Evolutionary conservation across 2,888 invertebrate genomes (phyloP).

Genomic region (Tenodera sinensis): DNA sequence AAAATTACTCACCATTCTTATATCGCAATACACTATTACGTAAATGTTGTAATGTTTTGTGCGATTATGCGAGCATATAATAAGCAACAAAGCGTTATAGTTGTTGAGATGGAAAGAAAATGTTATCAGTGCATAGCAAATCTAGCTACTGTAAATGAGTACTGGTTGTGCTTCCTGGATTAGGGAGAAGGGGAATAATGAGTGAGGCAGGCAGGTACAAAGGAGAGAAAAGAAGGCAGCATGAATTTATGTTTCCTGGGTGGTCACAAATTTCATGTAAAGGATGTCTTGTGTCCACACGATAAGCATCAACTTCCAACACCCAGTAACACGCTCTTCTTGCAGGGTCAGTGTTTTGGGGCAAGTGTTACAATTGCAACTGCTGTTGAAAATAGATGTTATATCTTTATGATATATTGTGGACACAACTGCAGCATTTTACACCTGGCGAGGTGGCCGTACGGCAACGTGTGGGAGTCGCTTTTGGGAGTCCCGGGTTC

Average conservation of each 20-base stretch:
- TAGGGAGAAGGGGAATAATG: neutral
- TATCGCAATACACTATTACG: no score
- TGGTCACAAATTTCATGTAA: neutral
- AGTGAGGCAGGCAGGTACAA: neutral
- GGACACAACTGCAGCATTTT: no score
- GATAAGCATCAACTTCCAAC: neutral
- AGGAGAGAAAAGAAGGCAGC: neutral
- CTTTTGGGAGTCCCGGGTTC: no score
- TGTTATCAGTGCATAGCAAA: neutral
- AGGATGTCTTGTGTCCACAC: no score
- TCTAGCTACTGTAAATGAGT: neutral
- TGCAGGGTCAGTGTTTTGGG: neutral
- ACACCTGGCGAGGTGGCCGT: no score
- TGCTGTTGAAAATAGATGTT: neutral
- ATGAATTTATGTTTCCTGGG: neutral
- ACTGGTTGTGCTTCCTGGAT: neutral
- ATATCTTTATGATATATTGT: neutral
- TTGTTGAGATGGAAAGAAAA: neutral
- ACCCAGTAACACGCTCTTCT: neutral
- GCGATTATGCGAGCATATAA: neutral
- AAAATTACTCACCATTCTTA: no score
- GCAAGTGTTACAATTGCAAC: neutral
- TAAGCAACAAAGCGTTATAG: neutral
- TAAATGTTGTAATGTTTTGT: neutral
- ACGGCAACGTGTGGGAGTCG: no score